phyloP scores from a whole-genome alignment of 2,888 invertebrate species.

The Poecilobothrus nobilitatus region DNA sequence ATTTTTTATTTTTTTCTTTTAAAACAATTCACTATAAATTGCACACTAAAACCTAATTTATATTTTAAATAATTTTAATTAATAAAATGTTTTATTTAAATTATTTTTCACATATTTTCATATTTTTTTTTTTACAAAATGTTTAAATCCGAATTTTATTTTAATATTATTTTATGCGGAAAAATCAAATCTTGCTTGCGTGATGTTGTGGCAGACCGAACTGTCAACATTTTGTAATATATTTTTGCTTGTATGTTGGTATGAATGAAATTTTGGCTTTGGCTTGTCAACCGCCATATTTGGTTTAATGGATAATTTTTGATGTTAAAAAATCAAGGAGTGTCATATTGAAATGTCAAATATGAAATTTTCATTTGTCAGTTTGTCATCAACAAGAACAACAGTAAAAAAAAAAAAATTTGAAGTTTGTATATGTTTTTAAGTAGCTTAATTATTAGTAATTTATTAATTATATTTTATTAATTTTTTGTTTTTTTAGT shows the following conservation, averaged over 20 bases:
- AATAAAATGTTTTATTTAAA: constrained; percentile 15
- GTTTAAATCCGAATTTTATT: constrained; percentile 16
- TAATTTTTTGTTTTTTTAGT: no score
- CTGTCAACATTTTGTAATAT: constrained; percentile 4
- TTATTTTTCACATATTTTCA: constrained; percentile 21
- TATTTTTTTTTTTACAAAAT: constrained; percentile 14
- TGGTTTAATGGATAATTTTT: constrained; percentile 13
- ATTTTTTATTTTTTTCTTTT: not conserved
- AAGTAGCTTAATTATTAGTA: no score
- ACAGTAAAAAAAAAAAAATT: no score
- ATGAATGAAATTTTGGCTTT: constrained; percentile 11
- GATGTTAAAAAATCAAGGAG: constrained; percentile 9
- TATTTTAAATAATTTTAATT: constrained; percentile 21
- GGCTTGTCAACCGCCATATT: constrained; percentile 22
- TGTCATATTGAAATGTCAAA: no score
- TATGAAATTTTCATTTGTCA: no score
- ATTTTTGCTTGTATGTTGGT: constrained; percentile 24
- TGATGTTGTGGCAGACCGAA: constrained; percentile 34
- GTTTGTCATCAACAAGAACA: no score
- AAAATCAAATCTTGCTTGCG: constrained; percentile 24
- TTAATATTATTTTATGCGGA: constrained; percentile 23
- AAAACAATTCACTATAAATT: constrained; percentile 15
- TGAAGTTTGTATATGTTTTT: no score
- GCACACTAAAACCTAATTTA: constrained; percentile 21
- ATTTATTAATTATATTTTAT: no score